Percentiles rank a stretch among this genome's conserved stretches.
These are phyloP conservation scores for Mesaphorura yosii DNA, from an alignment of 1,140 invertebrate genomes.

Conservation along the genomic window DNA sequence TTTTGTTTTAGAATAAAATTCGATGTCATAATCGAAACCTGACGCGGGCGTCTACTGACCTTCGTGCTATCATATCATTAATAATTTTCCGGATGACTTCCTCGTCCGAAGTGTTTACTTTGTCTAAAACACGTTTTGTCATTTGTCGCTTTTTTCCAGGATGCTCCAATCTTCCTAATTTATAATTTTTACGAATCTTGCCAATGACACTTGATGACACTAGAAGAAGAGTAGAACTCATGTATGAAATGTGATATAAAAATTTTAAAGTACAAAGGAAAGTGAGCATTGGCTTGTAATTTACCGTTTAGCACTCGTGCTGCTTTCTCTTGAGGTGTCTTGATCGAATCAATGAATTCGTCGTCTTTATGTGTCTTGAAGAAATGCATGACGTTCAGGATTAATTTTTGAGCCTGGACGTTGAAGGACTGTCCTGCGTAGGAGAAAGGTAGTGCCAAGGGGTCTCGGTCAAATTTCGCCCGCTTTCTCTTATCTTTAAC, in stretches of 20 bases:
- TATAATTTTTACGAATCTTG: conserved; percentile 26
- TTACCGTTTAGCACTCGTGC: conserved; percentile 22
- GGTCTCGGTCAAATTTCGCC: too few species aligned
- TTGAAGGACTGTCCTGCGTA: conserved; percentile 29
- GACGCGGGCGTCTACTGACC: too few species aligned
- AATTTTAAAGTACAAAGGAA: too few species aligned
- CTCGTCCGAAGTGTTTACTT: conserved; percentile 18
- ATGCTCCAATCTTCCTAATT: conserved; percentile 24
- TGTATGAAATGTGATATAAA: too few species aligned
- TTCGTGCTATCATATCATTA: conserved; percentile 19
- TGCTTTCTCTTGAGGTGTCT: conserved; percentile 22
- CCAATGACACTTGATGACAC: conserved; percentile 26
- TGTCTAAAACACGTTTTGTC: conserved; percentile 24
- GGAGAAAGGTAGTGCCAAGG: conserved; percentile 19
- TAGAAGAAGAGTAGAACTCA: neutral
- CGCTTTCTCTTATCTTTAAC: too few species aligned
- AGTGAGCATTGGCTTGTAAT: too few species aligned
- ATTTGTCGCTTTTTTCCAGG: conserved; percentile 25
- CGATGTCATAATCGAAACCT: too few species aligned
- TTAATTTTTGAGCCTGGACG: conserved; percentile 27
- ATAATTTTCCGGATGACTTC: conserved; percentile 25
- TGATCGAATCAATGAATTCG: conserved; percentile 13
- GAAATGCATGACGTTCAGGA: conserved; percentile 29
- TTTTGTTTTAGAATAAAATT: neutral
- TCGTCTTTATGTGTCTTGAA: conserved; percentile 27